Conservation (phyloP, 92 coral and sea anemone species). For the Montipora capitata region DNA sequence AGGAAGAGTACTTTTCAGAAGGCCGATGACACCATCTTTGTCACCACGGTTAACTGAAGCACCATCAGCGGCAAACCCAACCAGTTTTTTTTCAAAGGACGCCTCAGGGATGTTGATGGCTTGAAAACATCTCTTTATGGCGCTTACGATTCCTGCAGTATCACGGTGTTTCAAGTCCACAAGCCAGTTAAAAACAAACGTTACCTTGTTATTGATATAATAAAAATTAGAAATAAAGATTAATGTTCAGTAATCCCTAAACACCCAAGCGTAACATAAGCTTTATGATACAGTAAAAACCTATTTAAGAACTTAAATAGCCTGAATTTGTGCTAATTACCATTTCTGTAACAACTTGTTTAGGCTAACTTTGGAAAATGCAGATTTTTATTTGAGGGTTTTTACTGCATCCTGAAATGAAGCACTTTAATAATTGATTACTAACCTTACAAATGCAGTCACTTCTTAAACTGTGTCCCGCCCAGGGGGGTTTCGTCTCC, state of each 20-base stretch:
- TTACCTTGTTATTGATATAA: too few species aligned
- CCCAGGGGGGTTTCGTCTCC: slow-evolving; percentile 70
- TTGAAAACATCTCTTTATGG: slow-evolving; percentile 60
- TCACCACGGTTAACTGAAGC: slow-evolving; percentile 71
- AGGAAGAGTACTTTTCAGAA: slow-evolving; percentile 46
- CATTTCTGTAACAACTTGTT: too few species aligned
- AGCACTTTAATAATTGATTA: background rate
- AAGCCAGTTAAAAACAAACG: background rate
- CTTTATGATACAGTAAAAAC: too few species aligned
- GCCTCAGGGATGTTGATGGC: slow-evolving; percentile 68
- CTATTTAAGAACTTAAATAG: too few species aligned
- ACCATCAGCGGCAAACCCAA: slow-evolving; percentile 81
- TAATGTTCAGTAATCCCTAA: background rate
- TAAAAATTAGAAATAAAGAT: background rate
- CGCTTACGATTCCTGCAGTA: slow-evolving; percentile 68
- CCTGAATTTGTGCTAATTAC: too few species aligned
- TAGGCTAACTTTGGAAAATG: too few species aligned
- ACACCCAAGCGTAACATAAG: too few species aligned
- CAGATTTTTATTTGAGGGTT: too few species aligned
- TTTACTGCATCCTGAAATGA: too few species aligned
- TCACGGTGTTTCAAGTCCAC: slow-evolving; percentile 46
- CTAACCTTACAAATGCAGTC: slow-evolving; percentile 55
- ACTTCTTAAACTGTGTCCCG: slow-evolving; percentile 60
- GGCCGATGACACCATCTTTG: slow-evolving; percentile 77
- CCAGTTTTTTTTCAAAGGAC: slow-evolving; percentile 68